Evolutionary conservation across 2,797 vertebrate species (phyloP), one percentile per base, ranked within the genome.

Genomic region (Helostoma temminkii): DNA sequence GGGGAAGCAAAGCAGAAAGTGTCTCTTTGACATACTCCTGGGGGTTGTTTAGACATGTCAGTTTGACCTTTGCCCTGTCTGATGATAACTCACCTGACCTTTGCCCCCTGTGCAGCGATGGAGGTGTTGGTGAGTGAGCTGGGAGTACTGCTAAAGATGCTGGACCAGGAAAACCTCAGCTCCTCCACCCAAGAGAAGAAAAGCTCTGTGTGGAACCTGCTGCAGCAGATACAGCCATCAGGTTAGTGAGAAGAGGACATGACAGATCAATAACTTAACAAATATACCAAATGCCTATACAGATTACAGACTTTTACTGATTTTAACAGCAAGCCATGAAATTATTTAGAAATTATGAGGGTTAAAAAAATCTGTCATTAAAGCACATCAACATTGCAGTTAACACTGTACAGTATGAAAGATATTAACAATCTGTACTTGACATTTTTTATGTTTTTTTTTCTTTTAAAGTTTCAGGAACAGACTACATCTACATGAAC

Each of bases 41-140:
- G 65, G 53, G 50, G 71, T 86, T 88, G 90, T 91, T 93, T 91
- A 53, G 86, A 89, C 77, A 55, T 70, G 69, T 61, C 53, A 12
- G 21, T 37, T 26, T 76, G 84, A 86, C 85, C 83, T 88, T 82
- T 82, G 80, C 19, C 66, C 84, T 71, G 32, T 74, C 2, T 60
- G 50, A 72, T 77, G 60, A 81, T 76, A 66, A 55, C 64, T 66
- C 42, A 34, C 11, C 60, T 78, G 80, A 75, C 75, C 75, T 76
- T 72, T 82, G 32, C 59, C 39, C 71, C 36, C 24, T 37, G 12
- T 78, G 34, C 56, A 99, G 98, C 95, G 16, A 94, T 99, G 90
- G 98, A 99, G 86, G 96, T 96, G 86, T 93, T 99, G 78, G 93
- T 99, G 83, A 96, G 94, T 1, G 98, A 99, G 92, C 93, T 99